Conservation (phyloP, 1,140 invertebrate species). For the Saxidomus purpurata region DNA sequence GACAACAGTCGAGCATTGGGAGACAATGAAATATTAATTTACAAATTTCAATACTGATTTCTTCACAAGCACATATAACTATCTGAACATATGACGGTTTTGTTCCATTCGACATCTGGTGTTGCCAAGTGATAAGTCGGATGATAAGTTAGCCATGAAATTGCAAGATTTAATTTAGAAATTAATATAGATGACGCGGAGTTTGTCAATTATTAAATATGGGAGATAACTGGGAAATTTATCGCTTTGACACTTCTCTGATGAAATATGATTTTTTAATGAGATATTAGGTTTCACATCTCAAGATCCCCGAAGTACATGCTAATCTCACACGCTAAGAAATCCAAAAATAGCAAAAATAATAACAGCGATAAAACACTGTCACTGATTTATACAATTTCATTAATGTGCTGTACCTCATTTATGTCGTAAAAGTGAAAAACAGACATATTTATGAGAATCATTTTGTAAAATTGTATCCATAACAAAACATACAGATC, state of each 20-base stretch:
- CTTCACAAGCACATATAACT: neutral
- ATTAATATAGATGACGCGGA: constrained; percentile 3
- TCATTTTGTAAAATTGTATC: too few species aligned
- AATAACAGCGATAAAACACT: too few species aligned
- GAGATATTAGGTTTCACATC: constrained; percentile 2
- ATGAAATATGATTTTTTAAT: constrained; percentile 34
- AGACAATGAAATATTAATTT: neutral
- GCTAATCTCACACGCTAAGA: neutral
- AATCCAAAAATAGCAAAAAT: neutral
- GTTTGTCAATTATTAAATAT: constrained; percentile 4
- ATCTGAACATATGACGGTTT: neutral
- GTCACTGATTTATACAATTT: too few species aligned
- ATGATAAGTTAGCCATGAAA: constrained; percentile 4
- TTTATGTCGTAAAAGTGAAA: too few species aligned
- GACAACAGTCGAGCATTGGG: neutral
- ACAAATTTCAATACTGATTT: neutral
- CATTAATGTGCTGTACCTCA: too few species aligned
- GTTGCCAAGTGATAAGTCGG: neutral
- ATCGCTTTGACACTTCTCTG: neutral
- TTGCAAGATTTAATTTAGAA: constrained; percentile 23
- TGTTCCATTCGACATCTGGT: constrained; percentile 11
- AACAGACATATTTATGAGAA: too few species aligned
- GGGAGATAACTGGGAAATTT: neutral
- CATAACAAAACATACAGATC: too few species aligned
- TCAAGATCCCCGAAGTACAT: neutral